Base-by-base conservation (phyloP, 1,140 invertebrate genomes). In the Mylabris phalerata region DNA sequence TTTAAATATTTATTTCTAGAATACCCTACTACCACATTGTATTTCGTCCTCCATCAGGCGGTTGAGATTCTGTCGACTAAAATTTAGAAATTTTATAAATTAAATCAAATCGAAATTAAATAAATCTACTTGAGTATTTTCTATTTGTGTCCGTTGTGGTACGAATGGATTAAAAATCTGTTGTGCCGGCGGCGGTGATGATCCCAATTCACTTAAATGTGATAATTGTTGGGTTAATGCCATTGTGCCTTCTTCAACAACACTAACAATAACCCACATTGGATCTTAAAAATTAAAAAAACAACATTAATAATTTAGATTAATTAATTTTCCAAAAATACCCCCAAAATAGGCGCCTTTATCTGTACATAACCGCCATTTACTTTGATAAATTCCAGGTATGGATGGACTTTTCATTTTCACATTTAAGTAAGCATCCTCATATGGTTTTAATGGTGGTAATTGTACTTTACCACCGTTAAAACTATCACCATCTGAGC, bases 331-430 rank as follows among this genome's bases (percentile, higher is more conserved):
- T 48, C 1, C n/a, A 25, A 13, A 55, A 68, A 75, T 75, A 90
- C 89, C 89, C 76, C 92, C 92, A 82, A 93, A 93, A 72, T 85
- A 89, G 57, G 84, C 79, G 52, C 90, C 91, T 61, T 82, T 84
- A 24, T 86, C 76, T 47, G 89, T 90, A 67, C 81, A 83, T 80
- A 93, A 82, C 59, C 90, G 82, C 90, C 90, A 95, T 76, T 89
- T 86, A 73, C 86, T 83, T 65, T 89, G 83, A 70, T 89, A 90
- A n/a, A 83, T 80, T 9, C 90, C 90, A 54, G 83, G 75, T 49
- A 77, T 67, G 26, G 77, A 65, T 13, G 91, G 89, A 74, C 86
- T 87, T 5, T 75, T 75, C 78, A 92, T 83, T 55, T 83, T 78
- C 19, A 91, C 79, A 61, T 79, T 80, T 26, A 93, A 71, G 69